Evolutionary conservation across 2,113 vertebrate genomes (phyloP).

Genomic region (Dunckerocampus dactyliophorus): DNA sequence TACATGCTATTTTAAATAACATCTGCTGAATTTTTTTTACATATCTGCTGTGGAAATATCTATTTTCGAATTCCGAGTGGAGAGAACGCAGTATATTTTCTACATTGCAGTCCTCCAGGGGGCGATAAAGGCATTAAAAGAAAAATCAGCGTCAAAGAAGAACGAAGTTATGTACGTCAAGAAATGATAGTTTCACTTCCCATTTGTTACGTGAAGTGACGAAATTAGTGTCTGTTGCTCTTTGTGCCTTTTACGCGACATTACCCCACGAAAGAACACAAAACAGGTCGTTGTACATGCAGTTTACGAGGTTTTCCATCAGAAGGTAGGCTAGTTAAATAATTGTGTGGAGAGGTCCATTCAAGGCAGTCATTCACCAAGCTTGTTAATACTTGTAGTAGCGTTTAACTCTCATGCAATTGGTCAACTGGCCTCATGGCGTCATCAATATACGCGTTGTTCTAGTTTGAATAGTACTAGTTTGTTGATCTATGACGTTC

Average conservation of each 20-base stretch:
- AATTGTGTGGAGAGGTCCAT: neutral
- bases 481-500: too few relatives aligned
- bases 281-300: slow-evolving; percentile 23
- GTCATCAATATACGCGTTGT: too few relatives aligned
- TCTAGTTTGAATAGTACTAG: too few relatives aligned
- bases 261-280: neutral
- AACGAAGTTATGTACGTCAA: neutral
- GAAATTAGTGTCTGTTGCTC: neutral
- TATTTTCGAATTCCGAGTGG: neutral
- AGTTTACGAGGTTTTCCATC: slow-evolving; percentile 3
- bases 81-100: neutral
- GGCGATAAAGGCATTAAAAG: neutral
- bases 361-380: neutral
- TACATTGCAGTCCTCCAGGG: neutral
- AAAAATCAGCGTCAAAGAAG: neutral
- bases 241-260: neutral
- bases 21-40: neutral
- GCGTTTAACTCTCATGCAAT: too few relatives aligned
- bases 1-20: too few relatives aligned
- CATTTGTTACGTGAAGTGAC: neutral
- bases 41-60: neutral
- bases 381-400: too few relatives aligned
- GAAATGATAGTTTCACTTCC: neutral
- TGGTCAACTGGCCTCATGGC: too few relatives aligned
- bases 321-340: slow-evolving; percentile 38